Base-by-base conservation (phyloP, 2,113 vertebrate genomes). In the Neotragus pygmaeus region DNA sequence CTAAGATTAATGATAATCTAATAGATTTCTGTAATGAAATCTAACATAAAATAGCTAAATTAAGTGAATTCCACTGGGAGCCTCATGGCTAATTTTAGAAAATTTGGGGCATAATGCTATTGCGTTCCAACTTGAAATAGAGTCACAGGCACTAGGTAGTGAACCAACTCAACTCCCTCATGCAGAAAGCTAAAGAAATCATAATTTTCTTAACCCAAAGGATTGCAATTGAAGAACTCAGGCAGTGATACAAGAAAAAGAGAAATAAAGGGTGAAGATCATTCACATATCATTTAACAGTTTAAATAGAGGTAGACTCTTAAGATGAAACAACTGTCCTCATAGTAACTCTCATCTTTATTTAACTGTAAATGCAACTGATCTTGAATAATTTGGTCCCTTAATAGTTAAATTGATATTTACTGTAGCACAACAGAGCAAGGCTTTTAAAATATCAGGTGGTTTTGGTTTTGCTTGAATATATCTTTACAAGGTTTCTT, bases 391-490 rank as follows among this genome's bases (percentile, higher is more conserved):
- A 85, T 51, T 45, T 91, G 47, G 36, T 77, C 13, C 81, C 17
- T 85, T 73, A 88, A 45, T 60, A 45, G 51, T 87, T 94, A 92
- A 94, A 70, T 1, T 66, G 55, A 91, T 28, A 94, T 90, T 94
- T 96, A 82, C 47, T 96, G 1, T 7, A 77, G 33, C 60, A 55
- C 17, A 28, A 3, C 28, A 85, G 39, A 94, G 39, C 1, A 90
- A 95, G 53, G n/a, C 36, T 93, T 6, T 62, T 30, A 96, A 92
- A 85, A 57, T 90, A 81, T 53, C 27, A 95, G 78, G 39, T 23
- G 93, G 87, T 78, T 95, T 94, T 86, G 51, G 16, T 78, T 95
- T 95, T 97, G 73, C 58, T 51, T 94, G 33, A 82, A 19, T 62
- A 64, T 83, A 81, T 88, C 17, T 95, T 97, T 14, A n/a, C 3